Conservation (phyloP, 2,797 vertebrate species). For the Halcyon badia region DNA sequence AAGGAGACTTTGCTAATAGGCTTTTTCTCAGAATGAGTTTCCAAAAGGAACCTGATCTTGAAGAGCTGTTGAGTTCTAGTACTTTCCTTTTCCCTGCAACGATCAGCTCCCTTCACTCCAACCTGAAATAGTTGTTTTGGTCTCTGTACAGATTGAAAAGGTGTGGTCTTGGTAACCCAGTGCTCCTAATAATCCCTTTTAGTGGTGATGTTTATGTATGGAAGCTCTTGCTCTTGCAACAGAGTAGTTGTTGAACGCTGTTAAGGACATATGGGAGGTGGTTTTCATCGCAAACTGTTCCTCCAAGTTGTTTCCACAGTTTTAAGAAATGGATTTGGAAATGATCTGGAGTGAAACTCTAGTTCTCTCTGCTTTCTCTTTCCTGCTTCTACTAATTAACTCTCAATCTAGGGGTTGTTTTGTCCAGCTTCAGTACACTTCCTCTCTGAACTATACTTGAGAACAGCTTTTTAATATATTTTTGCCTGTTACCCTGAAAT, state of each 20-base stretch:
- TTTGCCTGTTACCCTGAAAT: background rate
- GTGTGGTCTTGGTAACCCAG: no score
- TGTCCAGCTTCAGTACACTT: background rate
- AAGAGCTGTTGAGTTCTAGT: background rate
- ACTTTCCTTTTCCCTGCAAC: background rate
- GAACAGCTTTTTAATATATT: background rate
- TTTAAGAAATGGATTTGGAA: background rate
- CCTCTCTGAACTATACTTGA: background rate
- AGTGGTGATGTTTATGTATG: background rate
- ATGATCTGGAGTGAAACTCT: background rate
- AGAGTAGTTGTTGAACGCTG: accelerated
- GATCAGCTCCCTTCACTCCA: background rate
- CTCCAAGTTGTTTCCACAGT: background rate
- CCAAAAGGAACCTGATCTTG: background rate
- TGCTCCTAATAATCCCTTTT: background rate
- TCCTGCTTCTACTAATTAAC: background rate
- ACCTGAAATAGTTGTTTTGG: accelerated
- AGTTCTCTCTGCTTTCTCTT: no score
- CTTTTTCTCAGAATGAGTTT: background rate
- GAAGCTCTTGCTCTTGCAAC: background rate
- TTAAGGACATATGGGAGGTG: background rate
- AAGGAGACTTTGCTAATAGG: background rate
- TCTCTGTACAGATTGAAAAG: background rate
- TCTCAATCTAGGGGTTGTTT: background rate
- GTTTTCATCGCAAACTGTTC: background rate